A percentile compares a stretch with the other conserved stretches of the same genome.
phyloP scores from a whole-genome alignment of 2,797 vertebrate genomes.

The Bradypus variegatus region DNA sequence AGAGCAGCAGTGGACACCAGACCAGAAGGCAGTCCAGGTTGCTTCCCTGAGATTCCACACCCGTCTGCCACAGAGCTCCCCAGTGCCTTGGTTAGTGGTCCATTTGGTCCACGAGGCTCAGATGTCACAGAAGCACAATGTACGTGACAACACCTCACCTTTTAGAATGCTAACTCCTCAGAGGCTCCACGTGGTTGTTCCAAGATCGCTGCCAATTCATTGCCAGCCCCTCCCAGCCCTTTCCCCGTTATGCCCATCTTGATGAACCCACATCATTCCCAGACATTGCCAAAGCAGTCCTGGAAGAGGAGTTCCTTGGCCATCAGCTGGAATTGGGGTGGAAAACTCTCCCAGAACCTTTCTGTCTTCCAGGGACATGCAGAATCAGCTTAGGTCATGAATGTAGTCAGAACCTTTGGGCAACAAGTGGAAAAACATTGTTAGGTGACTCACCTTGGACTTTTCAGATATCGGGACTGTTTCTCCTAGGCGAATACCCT shows the following conservation, averaged over 20 bases:
- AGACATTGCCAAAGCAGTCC: not conserved
- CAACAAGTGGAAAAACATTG: not conserved
- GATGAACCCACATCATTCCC: not conserved
- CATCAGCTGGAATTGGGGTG: not conserved
- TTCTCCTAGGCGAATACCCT: not conserved
- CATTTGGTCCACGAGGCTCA: not conserved
- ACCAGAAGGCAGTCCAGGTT: not conserved
- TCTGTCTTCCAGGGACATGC: not conserved
- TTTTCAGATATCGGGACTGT: not conserved
- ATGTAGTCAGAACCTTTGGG: not conserved
- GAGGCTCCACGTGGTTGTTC: not conserved
- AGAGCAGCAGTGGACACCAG: not conserved
- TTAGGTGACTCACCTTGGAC: not conserved
- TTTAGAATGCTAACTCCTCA: not conserved
- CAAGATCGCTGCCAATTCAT: not conserved
- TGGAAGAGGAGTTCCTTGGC: not conserved
- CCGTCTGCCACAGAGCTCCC: too few relatives aligned
- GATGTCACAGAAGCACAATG: not conserved
- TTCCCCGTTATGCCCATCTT: not conserved
- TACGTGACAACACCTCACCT: not conserved
- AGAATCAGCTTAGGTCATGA: not conserved
- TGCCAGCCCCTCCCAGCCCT: too few relatives aligned
- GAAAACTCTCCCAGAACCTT: not conserved
- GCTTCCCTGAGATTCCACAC: not conserved
- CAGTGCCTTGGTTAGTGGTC: not conserved